Evolutionary conservation across 2,888 invertebrate species (phyloP).

Genomic region (Hyppa rectilinea): DNA sequence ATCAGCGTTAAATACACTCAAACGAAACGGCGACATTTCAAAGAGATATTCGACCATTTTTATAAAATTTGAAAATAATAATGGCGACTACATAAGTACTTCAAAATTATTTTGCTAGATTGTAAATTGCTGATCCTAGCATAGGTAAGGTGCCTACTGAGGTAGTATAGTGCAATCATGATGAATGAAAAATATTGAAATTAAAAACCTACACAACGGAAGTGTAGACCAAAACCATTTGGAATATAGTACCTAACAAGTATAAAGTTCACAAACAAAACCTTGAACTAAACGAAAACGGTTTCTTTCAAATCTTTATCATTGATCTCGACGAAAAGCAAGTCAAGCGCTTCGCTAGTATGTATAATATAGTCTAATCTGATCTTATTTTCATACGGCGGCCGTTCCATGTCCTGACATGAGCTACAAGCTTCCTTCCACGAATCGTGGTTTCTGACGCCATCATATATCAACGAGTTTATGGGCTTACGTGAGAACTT

Average conservation of each 20-base stretch:
- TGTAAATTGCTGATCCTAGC: neutral
- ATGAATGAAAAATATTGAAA: neutral
- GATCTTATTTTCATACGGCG: conserved; percentile 69
- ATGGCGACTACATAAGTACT: neutral
- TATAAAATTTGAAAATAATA: neutral
- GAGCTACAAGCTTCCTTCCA: conserved; percentile 67
- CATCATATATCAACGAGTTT: conserved; percentile 63
- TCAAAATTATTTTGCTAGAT: neutral
- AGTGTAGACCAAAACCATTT: neutral
- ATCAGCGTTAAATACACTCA: neutral
- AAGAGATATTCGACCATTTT: conserved; percentile 3
- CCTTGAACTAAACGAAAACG: conserved; percentile 38
- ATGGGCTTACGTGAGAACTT: conserved; percentile 71
- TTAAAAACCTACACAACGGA: neutral
- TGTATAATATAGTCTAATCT: conserved; percentile 56
- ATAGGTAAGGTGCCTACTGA: neutral
- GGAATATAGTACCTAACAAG: neutral
- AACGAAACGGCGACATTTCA: conserved; percentile 1
- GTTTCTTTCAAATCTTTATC: conserved; percentile 56
- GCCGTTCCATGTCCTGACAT: conserved; percentile 54
- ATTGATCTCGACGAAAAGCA: conserved; percentile 46
- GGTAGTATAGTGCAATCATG: neutral
- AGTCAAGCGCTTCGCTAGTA: conserved; percentile 30
- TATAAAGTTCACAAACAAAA: conserved; percentile 33
- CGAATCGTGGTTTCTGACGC: conserved; percentile 67